A percentile compares a stretch with the other conserved stretches of the same genome.
Conservation (phyloP, 2,113 vertebrate genomes). For the Thermophis baileyi region DNA sequence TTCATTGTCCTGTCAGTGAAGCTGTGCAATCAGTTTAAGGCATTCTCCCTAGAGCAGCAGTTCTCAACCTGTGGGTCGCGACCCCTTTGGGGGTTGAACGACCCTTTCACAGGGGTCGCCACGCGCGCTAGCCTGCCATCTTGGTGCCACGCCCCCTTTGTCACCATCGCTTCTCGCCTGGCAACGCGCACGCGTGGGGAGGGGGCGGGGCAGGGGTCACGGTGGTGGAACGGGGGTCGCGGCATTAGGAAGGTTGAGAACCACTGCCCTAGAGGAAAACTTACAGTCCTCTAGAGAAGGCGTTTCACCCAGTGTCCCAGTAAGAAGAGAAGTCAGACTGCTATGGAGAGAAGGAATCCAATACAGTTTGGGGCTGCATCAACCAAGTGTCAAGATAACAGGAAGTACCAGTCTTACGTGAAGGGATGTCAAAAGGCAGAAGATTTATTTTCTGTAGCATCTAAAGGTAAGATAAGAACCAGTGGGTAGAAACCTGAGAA, state of each 20-base stretch:
- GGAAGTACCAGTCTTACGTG: neutral
- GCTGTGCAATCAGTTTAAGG: neutral
- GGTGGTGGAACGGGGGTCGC: too few species aligned
- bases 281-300: neutral
- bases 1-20: neutral
- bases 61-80: too few species aligned
- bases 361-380: neutral
- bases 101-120: too few species aligned
- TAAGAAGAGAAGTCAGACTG: neutral
- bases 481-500: neutral
- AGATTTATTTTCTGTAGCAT: neutral
- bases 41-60: neutral
- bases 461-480: neutral
- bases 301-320: neutral
- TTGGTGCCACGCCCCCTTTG: too few species aligned
- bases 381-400: neutral
- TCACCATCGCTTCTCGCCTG: too few species aligned
- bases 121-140: too few species aligned
- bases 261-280: neutral
- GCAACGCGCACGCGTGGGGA: too few species aligned
- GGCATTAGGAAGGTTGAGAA: too few species aligned
- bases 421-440: neutral
- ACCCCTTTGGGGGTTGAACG: too few species aligned
- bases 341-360: neutral
- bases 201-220: too few species aligned